Base-by-base conservation (phyloP, 2,888 invertebrate species). In the Salpingus planirostris region DNA sequence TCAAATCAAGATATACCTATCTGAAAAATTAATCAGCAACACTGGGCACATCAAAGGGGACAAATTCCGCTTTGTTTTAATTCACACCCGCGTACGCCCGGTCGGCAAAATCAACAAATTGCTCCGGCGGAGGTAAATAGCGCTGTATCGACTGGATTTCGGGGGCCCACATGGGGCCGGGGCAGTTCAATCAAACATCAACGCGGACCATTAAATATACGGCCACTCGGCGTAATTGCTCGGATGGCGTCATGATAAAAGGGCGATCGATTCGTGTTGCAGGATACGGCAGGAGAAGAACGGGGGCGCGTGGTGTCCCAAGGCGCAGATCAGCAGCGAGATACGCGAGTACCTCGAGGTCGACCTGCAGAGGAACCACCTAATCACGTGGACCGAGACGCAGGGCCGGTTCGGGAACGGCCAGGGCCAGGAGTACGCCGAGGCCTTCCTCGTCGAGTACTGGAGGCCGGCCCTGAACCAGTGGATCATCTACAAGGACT, bases 241-340 rank as follows among this genome's bases (percentile, higher is more conserved):
- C n/a, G n/a, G n/a, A n/a, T n/a, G n/a, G n/a, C n/a, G n/a, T 21
- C 8, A 7, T 21, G 21, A n/a, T n/a, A n/a, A n/a, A n/a, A n/a
- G n/a, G n/a, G n/a, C n/a, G n/a, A n/a, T n/a, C n/a, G n/a, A 31
- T 31, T 25, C 39, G 50, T 45, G 44, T 65, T 62, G 24, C 71
- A 91, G 91, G 60, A 78, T 91, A 45, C 75, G 88, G 5, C 81
- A 82, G 29, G 91, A 91, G 57, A 77, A 80, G 47, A 83, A 84
- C 42, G 89, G 90, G 1, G 92, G 92, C 1, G 91, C 92, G 0
- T 92, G 92, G 92, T 92, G 92, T 64, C 91, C 92, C 5, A 80
- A 82, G 54, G 79, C 80, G 1, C 77, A 82, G 54, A 85, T 89
- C 47, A 75, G 78, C 46, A 74, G 78, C 31, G 75, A 76, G 33